A percentile compares a stretch with the other conserved stretches of the same genome.
phyloP scores from a whole-genome alignment of 2,888 invertebrate genomes.

The Heteromurus nitidus region DNA sequence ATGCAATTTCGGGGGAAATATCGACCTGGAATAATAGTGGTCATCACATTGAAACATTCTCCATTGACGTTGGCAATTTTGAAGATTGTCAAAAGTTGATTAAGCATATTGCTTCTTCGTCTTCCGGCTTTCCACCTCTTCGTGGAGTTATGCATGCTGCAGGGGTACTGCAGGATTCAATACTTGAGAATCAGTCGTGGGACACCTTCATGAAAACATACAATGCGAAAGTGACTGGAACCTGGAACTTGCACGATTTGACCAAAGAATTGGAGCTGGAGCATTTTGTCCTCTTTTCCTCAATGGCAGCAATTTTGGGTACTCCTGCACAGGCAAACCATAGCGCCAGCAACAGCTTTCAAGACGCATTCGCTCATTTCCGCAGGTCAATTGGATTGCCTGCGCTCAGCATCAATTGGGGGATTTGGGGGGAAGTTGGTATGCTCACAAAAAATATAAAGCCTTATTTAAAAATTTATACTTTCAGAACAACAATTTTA shows the following conservation, averaged over 20 bases:
- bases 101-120: background rate
- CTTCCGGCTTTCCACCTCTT: constrained; percentile 32
- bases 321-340: constrained; percentile 53
- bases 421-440: constrained; percentile 48
- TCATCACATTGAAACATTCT: constrained; percentile 11
- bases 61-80: constrained; percentile 43
- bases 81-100: constrained; percentile 28
- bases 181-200: constrained; percentile 61
- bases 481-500: too few species aligned
- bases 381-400: constrained; percentile 23
- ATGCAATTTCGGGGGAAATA: constrained; percentile 25
- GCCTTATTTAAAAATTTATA: too few species aligned
- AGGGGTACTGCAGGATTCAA: constrained; percentile 46
- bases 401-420: constrained; percentile 45
- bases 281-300: constrained; percentile 63
- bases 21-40: constrained; percentile 15
- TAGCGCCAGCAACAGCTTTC: constrained; percentile 36
- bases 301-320: constrained; percentile 42
- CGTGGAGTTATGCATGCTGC: constrained; percentile 62
- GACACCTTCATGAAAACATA: constrained; percentile 50
- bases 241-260: constrained; percentile 58
- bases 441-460: too few species aligned
- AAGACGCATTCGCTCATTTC: constrained; percentile 21
- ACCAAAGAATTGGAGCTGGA: constrained; percentile 52
- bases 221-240: constrained; percentile 49